Evolutionary conservation across 2,797 vertebrate species (phyloP).

Genomic region (Leontopithecus rosalia): DNA sequence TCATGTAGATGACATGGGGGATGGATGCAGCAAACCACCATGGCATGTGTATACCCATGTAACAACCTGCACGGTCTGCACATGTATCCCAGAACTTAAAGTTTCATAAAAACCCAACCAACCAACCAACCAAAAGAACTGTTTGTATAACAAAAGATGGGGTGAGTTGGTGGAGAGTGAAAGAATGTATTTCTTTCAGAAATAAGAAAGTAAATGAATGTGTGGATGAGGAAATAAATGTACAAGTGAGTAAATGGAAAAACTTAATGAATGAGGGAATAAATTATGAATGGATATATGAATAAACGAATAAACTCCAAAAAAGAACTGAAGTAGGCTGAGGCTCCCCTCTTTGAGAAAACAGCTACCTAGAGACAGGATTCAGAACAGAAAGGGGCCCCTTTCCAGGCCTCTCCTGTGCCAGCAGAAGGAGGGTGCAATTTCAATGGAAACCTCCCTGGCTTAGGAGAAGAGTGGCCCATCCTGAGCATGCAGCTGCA

Average conservation of each 20-base stretch:
- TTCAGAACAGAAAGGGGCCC: constrained; percentile 16
- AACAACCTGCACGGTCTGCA: no score
- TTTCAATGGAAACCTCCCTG: background rate
- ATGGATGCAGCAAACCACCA: no score
- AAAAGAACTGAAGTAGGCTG: background rate
- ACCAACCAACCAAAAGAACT: background rate
- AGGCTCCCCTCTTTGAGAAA: constrained; percentile 9
- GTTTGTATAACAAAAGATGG: background rate
- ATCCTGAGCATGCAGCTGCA: background rate
- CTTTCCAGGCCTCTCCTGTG: background rate
- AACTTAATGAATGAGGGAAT: background rate
- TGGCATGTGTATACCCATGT: no score
- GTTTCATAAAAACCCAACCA: no score
- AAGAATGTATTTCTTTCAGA: background rate
- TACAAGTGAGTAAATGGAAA: background rate
- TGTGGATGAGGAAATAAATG: background rate
- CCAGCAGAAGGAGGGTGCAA: background rate
- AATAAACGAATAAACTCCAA: background rate
- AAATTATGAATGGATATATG: background rate
- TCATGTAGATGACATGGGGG: no score
- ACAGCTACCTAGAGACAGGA: constrained; percentile 64
- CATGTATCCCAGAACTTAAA: no score
- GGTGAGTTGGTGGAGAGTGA: background rate
- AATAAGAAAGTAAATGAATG: background rate
- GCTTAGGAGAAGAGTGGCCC: background rate